These are phyloP conservation scores for Drosophila mercatorum DNA, from an alignment of 2,888 invertebrate genomes.

Conservation along the genomic window DNA sequence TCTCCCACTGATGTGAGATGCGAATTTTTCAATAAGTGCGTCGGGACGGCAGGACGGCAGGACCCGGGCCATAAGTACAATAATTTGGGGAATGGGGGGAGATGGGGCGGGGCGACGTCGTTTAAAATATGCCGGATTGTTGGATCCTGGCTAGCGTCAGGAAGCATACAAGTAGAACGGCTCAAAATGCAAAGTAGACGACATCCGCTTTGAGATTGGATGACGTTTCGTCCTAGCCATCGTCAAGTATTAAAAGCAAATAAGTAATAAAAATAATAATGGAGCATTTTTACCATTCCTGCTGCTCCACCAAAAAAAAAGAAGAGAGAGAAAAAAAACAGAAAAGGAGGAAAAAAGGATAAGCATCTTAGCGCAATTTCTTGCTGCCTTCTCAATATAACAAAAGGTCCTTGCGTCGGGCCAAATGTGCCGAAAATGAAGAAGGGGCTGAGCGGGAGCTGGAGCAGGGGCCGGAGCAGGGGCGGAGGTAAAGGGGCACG, in stretches of 20 bases:
- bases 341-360: slow-evolving; percentile 65
- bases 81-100: slow-evolving; percentile 49
- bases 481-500: slow-evolving; percentile 4
- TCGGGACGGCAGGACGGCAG: slow-evolving; percentile 49
- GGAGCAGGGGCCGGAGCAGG: not conserved
- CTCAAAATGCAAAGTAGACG: slow-evolving; percentile 81
- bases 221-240: slow-evolving; percentile 69
- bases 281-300: slow-evolving; percentile 80
- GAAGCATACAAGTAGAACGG: slow-evolving; percentile 80
- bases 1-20: slow-evolving; percentile 50
- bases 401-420: slow-evolving; percentile 81
- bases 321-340: slow-evolving; percentile 20
- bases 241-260: slow-evolving; percentile 81
- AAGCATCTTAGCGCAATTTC: slow-evolving; percentile 81
- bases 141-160: slow-evolving; percentile 62
- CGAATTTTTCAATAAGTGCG: slow-evolving; percentile 80
- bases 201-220: slow-evolving; percentile 80
- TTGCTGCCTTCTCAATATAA: slow-evolving; percentile 80
- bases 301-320: slow-evolving; percentile 41
- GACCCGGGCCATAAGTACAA: slow-evolving; percentile 61
- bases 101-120: slow-evolving; percentile 51
- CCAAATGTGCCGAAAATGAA: slow-evolving; percentile 76
- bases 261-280: slow-evolving; percentile 81
- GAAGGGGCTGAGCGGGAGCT: slow-evolving; percentile 21
- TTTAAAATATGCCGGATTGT: slow-evolving; percentile 77